Conservation (phyloP, 2,797 vertebrate genomes). For the Rhynchotus rufescens region DNA sequence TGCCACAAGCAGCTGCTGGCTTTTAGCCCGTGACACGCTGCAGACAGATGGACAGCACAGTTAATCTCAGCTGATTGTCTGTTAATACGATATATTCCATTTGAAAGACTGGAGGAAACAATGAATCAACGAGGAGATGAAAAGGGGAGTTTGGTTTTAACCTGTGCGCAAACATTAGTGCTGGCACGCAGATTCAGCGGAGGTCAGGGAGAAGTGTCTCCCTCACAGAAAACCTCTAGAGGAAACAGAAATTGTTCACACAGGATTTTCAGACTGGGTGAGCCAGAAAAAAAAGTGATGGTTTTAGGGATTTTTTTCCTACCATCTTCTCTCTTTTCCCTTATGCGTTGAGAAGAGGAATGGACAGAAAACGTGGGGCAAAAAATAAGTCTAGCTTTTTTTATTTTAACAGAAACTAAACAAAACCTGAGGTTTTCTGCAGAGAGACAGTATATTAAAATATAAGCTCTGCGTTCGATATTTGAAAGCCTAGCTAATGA, state of each 20-base stretch:
- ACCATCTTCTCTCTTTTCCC: not conserved
- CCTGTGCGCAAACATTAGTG: rapidly evolving
- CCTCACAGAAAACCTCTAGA: not conserved
- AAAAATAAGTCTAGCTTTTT: not conserved
- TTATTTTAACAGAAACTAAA: not conserved
- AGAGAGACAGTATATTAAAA: not conserved
- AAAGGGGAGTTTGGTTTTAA: not conserved
- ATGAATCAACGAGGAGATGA: not conserved
- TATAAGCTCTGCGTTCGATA: not conserved
- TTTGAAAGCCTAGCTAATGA: not conserved
- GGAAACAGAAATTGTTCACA: rapidly evolving
- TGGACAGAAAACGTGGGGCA: not conserved
- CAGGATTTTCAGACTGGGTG: not conserved
- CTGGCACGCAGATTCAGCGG: not conserved
- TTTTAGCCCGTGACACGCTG: rapidly evolving
- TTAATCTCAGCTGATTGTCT: not conserved
- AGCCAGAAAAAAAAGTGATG: not conserved
- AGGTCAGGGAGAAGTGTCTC: not conserved
- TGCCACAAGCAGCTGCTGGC: not conserved
- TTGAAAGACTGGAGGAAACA: not conserved
- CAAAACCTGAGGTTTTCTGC: not conserved
- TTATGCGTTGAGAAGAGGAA: not conserved
- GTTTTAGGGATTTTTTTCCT: not conserved
- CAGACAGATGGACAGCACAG: rapidly evolving
- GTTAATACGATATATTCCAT: not conserved